Evolutionary conservation across 2,797 vertebrate genomes (phyloP).

Genomic region (Coreius guichenoti): DNA sequence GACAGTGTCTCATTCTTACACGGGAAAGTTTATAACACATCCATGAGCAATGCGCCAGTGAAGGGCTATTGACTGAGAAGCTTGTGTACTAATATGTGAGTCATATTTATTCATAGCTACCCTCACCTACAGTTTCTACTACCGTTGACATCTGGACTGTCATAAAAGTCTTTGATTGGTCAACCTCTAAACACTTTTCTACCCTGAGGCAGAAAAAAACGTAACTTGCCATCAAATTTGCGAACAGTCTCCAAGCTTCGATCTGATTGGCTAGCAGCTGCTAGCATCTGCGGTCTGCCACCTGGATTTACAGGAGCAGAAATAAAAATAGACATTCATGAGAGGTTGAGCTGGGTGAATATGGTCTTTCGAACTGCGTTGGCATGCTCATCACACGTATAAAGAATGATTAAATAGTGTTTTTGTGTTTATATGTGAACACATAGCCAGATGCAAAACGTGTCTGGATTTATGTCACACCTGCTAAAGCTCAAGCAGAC

Average conservation of each 20-base stretch:
- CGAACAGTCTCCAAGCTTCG: neutral
- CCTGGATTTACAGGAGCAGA: constrained; percentile 17
- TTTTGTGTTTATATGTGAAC: constrained; percentile 17
- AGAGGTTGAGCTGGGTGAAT: constrained; percentile 9
- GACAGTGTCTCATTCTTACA: neutral
- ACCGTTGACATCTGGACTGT: constrained; percentile 18
- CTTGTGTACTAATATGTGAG: constrained; percentile 19
- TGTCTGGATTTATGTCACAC: constrained; percentile 20
- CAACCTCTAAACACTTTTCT: constrained; percentile 4
- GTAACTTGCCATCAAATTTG: constrained; percentile 5
- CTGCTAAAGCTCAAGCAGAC: constrained; percentile 16
- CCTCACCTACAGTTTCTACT: constrained; percentile 16
- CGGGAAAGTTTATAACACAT: neutral
- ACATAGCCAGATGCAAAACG: neutral
- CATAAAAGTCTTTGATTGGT: constrained; percentile 13
- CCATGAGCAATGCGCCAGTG: neutral
- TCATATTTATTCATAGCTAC: constrained; percentile 41
- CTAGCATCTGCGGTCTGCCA: constrained; percentile 7
- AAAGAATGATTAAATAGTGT: neutral
- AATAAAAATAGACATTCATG: constrained; percentile 19
- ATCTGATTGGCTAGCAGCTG: constrained; percentile 27
- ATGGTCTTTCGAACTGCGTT: neutral
- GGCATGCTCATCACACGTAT: neutral
- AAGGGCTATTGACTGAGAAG: constrained; percentile 14
- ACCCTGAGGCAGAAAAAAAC: neutral